Evolutionary conservation across 2,797 vertebrate species (phyloP).

Genomic region (Centropyge bicolor): DNA sequence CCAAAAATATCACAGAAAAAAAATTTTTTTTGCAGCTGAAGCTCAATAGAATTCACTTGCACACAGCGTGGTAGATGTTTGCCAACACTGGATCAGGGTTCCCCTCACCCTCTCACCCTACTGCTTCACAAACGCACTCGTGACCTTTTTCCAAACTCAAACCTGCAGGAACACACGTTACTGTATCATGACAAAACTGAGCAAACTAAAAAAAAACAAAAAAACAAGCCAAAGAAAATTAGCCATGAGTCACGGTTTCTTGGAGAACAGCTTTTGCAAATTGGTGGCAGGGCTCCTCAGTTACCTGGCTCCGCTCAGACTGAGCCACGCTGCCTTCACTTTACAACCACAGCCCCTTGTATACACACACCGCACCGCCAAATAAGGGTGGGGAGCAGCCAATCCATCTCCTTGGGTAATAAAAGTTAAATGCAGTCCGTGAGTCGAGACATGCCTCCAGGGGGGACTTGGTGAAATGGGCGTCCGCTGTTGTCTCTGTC

Average conservation of each 20-base stretch:
- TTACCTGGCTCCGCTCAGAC: conserved; percentile 79
- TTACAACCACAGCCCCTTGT: conserved; percentile 56
- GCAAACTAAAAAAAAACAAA: conserved; percentile 3
- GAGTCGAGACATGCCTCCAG: conserved; percentile 68
- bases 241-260: conserved; percentile 38
- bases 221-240: conserved; percentile 4
- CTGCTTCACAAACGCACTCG: background rate
- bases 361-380: conserved; percentile 49
- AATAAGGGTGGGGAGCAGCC: conserved; percentile 71
- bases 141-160: conserved; percentile 19
- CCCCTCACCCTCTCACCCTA: background rate
- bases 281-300: conserved; percentile 36
- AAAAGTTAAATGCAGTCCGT: conserved; percentile 78
- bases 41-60: background rate
- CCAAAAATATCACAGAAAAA: background rate
- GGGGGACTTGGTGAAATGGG: conserved; percentile 55
- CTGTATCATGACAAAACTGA: conserved; percentile 8
- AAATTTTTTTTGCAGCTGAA: background rate
- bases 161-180: background rate
- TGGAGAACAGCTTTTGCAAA: conserved; percentile 25
- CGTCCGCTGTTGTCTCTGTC: conserved; percentile 72
- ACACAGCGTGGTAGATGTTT: background rate
- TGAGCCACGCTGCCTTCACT: conserved; percentile 63
- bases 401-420: conserved; percentile 72
- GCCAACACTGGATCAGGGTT: background rate